phyloP scores from a whole-genome alignment of 1,140 invertebrate genomes.

The Neocloeon triangulifer region DNA sequence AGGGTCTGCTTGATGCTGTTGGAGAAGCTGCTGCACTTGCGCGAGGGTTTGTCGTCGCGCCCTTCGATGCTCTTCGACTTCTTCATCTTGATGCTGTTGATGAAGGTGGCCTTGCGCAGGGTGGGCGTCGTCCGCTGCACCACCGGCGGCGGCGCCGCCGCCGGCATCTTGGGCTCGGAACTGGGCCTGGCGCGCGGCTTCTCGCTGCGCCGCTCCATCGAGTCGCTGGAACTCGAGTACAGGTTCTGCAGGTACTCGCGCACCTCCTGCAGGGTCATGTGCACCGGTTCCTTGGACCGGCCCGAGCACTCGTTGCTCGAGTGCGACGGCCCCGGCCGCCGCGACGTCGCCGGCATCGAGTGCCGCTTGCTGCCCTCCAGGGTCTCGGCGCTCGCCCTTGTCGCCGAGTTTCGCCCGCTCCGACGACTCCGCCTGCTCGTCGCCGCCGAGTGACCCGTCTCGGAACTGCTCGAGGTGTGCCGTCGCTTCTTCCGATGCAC shows the following conservation, averaged over 20 bases:
- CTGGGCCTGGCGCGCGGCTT: too few relatives aligned
- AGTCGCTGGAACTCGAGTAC: slow-evolving; percentile 42
- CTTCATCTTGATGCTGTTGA: too few relatives aligned
- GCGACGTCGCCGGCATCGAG: slow-evolving; percentile 27
- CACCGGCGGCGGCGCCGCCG: too few relatives aligned
- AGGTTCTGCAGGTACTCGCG: slow-evolving; percentile 54
- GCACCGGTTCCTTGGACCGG: slow-evolving; percentile 36
- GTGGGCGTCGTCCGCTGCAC: too few relatives aligned
- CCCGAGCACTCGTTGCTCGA: slow-evolving; percentile 16
- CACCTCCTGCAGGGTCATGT: slow-evolving; percentile 69
- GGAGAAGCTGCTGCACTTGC: slow-evolving; percentile 29
- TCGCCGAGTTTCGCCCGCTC: slow-evolving; percentile 20
- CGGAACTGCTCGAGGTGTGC: slow-evolving; percentile 26
- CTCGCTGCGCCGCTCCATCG: slow-evolving; percentile 15
- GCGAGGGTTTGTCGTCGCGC: too few relatives aligned
- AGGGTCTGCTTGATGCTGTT: slow-evolving; percentile 63
- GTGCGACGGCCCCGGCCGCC: slow-evolving; percentile 10
- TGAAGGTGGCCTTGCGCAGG: too few relatives aligned
- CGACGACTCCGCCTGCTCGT: slow-evolving; percentile 19
- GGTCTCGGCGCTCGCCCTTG: slow-evolving; percentile 16
- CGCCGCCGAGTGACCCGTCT: too few relatives aligned
- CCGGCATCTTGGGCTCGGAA: too few relatives aligned
- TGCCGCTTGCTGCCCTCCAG: slow-evolving; percentile 17
- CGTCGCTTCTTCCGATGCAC: slow-evolving; percentile 33
- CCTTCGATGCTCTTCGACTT: too few relatives aligned